phyloP scores from a whole-genome alignment of 2,797 vertebrate species.

The Rhinophrynus dorsalis region DNA sequence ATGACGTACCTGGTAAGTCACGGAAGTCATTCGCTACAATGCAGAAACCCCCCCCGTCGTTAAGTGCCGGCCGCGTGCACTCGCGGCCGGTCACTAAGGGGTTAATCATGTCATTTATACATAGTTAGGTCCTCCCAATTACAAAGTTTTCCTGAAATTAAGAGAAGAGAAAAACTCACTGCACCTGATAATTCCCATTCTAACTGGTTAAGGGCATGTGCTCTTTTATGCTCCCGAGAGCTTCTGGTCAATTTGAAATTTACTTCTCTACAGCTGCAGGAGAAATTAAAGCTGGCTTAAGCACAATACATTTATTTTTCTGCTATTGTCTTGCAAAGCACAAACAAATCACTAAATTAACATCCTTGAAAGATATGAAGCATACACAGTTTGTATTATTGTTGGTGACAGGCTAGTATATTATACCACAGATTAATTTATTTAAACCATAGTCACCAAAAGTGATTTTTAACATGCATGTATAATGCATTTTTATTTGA shows the following conservation, averaged over 20 bases:
- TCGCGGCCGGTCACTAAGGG: no score
- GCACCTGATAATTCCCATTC: not conserved
- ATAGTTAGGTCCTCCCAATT: constrained; percentile 1
- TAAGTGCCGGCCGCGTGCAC: no score
- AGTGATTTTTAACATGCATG: not conserved
- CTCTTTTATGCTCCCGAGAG: not conserved
- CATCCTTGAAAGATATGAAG: not conserved
- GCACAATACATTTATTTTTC: not conserved
- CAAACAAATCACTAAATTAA: constrained; percentile 9
- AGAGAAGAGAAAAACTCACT: not conserved
- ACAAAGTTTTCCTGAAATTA: not conserved
- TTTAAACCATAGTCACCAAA: not conserved
- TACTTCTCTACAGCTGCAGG: constrained; percentile 3
- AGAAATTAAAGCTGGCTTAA: not conserved
- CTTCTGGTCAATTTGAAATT: constrained; percentile 10
- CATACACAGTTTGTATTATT: not conserved
- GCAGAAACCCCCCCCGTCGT: no score
- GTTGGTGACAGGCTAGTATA: not conserved
- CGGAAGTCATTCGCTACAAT: no score
- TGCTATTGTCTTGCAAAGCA: not conserved
- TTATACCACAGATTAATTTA: not conserved
- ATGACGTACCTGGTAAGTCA: no score
- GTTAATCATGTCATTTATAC: constrained; percentile 2
- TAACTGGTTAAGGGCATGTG: not conserved
- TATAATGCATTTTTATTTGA: not conserved